A percentile compares a stretch with the other conserved stretches of the same genome.
Conservation (phyloP, 2,888 invertebrate species). For the Trypoxylon attenuatum region DNA sequence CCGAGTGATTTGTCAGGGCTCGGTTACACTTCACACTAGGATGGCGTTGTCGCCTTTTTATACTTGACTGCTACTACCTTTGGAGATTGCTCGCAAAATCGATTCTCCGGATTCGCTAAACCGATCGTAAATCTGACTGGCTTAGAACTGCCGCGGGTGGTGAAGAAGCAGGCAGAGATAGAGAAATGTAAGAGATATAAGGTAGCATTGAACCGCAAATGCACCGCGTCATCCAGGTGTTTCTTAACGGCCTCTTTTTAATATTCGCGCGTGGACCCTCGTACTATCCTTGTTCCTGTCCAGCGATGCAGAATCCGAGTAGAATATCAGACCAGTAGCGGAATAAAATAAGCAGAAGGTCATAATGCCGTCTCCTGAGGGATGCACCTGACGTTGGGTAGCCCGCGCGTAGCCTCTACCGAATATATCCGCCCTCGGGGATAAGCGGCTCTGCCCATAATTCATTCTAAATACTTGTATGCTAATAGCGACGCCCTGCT, state of each 20-base stretch:
- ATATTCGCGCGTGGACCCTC: background rate
- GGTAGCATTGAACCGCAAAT: too few relatives aligned
- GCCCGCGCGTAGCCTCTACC: slow-evolving; percentile 24
- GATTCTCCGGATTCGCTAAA: slow-evolving; percentile 46
- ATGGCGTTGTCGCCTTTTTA: slow-evolving; percentile 13
- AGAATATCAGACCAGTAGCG: slow-evolving; percentile 18
- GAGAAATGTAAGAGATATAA: background rate
- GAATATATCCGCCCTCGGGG: slow-evolving; percentile 56
- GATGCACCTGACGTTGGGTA: slow-evolving; percentile 62
- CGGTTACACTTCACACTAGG: slow-evolving; percentile 19
- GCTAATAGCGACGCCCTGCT: slow-evolving; percentile 64
- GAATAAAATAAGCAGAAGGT: slow-evolving; percentile 59
- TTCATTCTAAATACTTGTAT: slow-evolving; percentile 71
- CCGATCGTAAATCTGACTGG: slow-evolving; percentile 63
- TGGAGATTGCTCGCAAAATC: slow-evolving; percentile 30
- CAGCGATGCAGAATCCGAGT: slow-evolving; percentile 7
- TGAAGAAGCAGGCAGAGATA: background rate
- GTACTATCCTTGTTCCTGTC: background rate
- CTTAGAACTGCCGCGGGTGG: slow-evolving; percentile 36
- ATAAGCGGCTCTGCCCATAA: slow-evolving; percentile 65
- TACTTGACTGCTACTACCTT: slow-evolving; percentile 9
- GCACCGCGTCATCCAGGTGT: too few relatives aligned
- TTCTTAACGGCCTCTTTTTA: too few relatives aligned
- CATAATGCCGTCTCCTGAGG: slow-evolving; percentile 58
- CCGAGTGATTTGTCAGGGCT: slow-evolving; percentile 35